These are phyloP conservation scores for Colostygia pectinataria DNA, from an alignment of 2,888 invertebrate species.

Conservation along the genomic window DNA sequence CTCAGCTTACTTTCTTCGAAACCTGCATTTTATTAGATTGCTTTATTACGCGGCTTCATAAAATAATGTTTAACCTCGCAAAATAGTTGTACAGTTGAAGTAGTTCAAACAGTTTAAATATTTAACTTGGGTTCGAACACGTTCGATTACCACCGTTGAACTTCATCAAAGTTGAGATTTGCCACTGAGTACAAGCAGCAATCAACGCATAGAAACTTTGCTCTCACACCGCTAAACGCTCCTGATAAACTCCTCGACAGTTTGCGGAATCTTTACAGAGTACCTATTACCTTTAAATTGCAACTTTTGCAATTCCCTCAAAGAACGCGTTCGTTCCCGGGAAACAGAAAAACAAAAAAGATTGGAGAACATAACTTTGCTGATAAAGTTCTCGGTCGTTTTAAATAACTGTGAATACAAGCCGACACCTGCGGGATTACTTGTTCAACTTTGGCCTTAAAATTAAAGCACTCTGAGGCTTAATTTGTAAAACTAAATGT, in stretches of 20 bases:
- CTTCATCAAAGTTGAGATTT: slow-evolving; percentile 48
- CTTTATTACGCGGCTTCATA: slow-evolving; percentile 6
- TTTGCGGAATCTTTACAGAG: slow-evolving; percentile 16
- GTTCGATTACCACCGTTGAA: slow-evolving; percentile 40
- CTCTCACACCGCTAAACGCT: slow-evolving; percentile 24
- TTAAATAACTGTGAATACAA: slow-evolving; percentile 57
- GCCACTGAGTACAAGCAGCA: slow-evolving; percentile 32
- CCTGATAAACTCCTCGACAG: slow-evolving; percentile 22
- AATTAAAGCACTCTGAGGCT: slow-evolving; percentile 52
- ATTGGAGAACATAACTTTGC: slow-evolving; percentile 41
- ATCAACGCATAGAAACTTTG: slow-evolving; percentile 40
- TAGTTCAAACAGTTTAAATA: neutral
- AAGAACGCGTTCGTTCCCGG: slow-evolving; percentile 23
- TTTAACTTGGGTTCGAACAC: slow-evolving; percentile 19
- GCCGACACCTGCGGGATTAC: slow-evolving; percentile 58
- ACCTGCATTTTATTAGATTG: slow-evolving; percentile 1
- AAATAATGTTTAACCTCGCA: neutral
- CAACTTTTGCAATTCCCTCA: slow-evolving; percentile 27
- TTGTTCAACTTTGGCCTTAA: slow-evolving; percentile 49
- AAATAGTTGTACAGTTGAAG: neutral
- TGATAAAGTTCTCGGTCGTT: slow-evolving; percentile 52
- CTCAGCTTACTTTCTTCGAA: slow-evolving; percentile 1
- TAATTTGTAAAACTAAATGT: slow-evolving; percentile 55
- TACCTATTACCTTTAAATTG: slow-evolving; percentile 21
- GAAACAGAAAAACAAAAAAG: slow-evolving; percentile 39